A percentile compares a stretch with the other conserved stretches of the same genome.
These are phyloP conservation scores for Chloroclysta siterata DNA, from an alignment of 2,888 invertebrate genomes.

Conservation along the genomic window DNA sequence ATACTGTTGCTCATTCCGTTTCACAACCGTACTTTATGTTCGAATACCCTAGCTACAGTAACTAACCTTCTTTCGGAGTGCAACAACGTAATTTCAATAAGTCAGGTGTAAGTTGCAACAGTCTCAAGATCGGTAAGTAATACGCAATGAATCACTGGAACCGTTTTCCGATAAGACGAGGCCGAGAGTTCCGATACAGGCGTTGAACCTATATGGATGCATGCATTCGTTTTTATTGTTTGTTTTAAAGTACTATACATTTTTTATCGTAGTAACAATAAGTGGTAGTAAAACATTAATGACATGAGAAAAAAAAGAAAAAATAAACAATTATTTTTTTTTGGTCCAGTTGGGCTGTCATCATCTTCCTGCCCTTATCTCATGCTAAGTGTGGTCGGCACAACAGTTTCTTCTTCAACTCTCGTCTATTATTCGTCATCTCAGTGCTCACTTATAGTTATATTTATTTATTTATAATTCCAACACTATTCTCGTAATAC, in stretches of 20 bases:
- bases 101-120: conserved; percentile 50
- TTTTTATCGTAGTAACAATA: neutral
- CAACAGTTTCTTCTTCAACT: no score
- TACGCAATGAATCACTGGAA: conserved; percentile 78
- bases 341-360: no score
- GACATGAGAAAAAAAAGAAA: no score
- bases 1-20: neutral
- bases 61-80: conserved; percentile 20
- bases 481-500: no score
- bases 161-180: conserved; percentile 78
- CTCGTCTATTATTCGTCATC: no score
- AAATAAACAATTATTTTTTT: no score
- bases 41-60: conserved; percentile 29
- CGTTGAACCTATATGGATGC: neutral
- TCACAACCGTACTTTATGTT: conserved; percentile 11
- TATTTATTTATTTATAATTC: no score
- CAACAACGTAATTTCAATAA: conserved; percentile 34
- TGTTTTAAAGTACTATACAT: neutral
- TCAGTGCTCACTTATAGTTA: no score
- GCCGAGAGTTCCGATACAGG: conserved; percentile 64
- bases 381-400: no score
- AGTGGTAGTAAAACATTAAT: no score
- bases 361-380: no score
- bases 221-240: neutral
- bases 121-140: conserved; percentile 62